Evolutionary conservation across 2,888 invertebrate species (phyloP).

Genomic region (Lordiphosa fenestrarum): DNA sequence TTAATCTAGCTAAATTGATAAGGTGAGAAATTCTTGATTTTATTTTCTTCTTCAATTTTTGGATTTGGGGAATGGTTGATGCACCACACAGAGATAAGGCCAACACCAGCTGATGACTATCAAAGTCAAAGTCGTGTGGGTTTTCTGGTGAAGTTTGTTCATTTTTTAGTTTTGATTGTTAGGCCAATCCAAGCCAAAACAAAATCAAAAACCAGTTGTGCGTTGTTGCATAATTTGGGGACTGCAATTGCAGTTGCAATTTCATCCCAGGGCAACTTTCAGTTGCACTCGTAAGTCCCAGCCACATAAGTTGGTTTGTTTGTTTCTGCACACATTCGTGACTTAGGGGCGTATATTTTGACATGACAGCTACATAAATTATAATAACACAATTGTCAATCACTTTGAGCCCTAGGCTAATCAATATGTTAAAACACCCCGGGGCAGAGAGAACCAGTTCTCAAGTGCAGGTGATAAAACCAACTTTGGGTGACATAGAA

Average conservation of each 20-base stretch:
- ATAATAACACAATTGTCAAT: slow-evolving; percentile 73
- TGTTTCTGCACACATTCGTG: slow-evolving; percentile 35
- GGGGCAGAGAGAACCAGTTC: slow-evolving; percentile 13
- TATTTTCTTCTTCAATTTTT: slow-evolving; percentile 64
- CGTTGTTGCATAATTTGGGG: slow-evolving; percentile 59
- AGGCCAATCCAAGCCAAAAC: slow-evolving; percentile 3
- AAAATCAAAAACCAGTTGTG: slow-evolving; percentile 51
- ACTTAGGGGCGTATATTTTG: slow-evolving; percentile 48
- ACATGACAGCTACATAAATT: slow-evolving; percentile 68
- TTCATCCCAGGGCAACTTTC: slow-evolving; percentile 49
- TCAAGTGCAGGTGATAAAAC: slow-evolving; percentile 63
- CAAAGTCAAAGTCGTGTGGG: slow-evolving; percentile 69
- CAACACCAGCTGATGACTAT: slow-evolving; percentile 18
- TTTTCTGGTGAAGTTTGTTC: slow-evolving; percentile 21
- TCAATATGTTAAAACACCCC: slow-evolving; percentile 61
- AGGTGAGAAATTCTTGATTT: slow-evolving; percentile 74
- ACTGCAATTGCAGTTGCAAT: slow-evolving; percentile 26
- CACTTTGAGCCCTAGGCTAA: slow-evolving; percentile 68
- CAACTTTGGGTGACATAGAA: slow-evolving; percentile 45
- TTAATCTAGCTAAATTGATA: slow-evolving; percentile 75
- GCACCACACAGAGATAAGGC: slow-evolving; percentile 37
- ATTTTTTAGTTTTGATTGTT: slow-evolving; percentile 22
- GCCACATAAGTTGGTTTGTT: not conserved
- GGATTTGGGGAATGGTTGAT: slow-evolving; percentile 15
- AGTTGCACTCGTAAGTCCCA: slow-evolving; percentile 16